These are phyloP conservation scores for Turnix velox DNA, from an alignment of 2,113 vertebrate species.

Conservation along the genomic window DNA sequence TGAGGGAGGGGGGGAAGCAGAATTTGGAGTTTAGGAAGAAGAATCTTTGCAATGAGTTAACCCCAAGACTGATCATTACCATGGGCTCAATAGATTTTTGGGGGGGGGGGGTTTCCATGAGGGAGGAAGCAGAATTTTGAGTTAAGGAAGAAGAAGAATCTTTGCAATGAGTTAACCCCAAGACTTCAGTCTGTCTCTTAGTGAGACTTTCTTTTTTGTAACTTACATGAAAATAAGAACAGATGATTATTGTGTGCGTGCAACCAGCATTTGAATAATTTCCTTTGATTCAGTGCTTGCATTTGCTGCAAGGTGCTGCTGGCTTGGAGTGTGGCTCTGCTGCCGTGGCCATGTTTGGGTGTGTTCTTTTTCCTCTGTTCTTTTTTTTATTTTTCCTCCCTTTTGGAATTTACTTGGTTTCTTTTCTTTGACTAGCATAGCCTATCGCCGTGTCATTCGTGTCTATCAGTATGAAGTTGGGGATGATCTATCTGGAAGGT, in stretches of 20 bases:
- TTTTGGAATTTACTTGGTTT: slow-evolving; percentile 75
- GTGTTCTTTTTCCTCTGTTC: slow-evolving; percentile 45
- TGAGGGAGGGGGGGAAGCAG: too few species aligned
- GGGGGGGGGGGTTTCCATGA: too few species aligned
- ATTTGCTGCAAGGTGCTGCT: slow-evolving; percentile 14
- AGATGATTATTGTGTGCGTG: background rate
- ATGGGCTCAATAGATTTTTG: too few species aligned
- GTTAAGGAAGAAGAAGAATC: background rate
- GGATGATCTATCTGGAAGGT: slow-evolving; percentile 99
- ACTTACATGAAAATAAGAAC: background rate
- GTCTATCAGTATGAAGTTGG: slow-evolving; percentile 98
- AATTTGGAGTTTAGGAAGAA: too few species aligned
- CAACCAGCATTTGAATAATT: background rate
- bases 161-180: background rate
- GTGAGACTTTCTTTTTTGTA: background rate
- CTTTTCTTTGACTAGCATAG: slow-evolving; percentile 92
- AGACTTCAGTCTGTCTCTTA: background rate
- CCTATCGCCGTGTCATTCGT: slow-evolving; percentile 94
- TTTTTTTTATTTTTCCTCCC: background rate
- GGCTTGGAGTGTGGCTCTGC: slow-evolving; percentile 32
- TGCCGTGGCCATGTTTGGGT: slow-evolving; percentile 22
- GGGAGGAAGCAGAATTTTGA: background rate
- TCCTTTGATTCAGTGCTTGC: background rate
- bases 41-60: too few species aligned
- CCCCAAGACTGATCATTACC: too few species aligned